Conservation (phyloP, 2,797 vertebrate species). For the Phyllotis vaccarum region DNA sequence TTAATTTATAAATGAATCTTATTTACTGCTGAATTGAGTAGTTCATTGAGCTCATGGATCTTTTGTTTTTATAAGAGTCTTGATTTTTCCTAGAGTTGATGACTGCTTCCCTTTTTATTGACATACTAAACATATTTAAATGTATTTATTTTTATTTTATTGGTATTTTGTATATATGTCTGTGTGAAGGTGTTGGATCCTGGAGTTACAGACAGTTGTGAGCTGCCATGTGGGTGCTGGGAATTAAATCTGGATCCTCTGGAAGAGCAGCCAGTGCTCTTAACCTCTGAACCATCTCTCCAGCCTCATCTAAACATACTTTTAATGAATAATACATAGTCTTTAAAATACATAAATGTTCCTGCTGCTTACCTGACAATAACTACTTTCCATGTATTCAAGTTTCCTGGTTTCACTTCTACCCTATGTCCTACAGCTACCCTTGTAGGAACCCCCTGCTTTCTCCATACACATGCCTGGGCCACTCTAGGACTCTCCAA, state of each 20-base stretch:
- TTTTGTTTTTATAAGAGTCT: no score
- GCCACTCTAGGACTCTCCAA: neutral
- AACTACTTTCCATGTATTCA: neutral
- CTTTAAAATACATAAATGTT: neutral
- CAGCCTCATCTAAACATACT: neutral
- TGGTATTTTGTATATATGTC: neutral
- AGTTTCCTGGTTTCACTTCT: neutral
- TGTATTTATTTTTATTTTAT: neutral
- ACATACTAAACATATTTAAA: no score
- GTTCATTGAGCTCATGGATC: no score
- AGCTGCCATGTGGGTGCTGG: neutral
- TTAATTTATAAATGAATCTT: no score
- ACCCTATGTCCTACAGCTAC: neutral
- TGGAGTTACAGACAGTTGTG: neutral
- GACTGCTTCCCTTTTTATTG: no score
- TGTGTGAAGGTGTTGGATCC: neutral
- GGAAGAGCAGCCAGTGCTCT: neutral
- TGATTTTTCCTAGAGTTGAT: no score
- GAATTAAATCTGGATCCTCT: neutral
- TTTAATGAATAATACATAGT: neutral
- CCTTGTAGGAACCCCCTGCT: constrained; percentile 12
- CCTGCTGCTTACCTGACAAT: neutral
- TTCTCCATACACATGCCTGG: neutral
- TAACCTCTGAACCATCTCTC: neutral
- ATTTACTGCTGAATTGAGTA: no score